Conservation (phyloP, 2,888 invertebrate genomes). For the Mamestra brassicae region DNA sequence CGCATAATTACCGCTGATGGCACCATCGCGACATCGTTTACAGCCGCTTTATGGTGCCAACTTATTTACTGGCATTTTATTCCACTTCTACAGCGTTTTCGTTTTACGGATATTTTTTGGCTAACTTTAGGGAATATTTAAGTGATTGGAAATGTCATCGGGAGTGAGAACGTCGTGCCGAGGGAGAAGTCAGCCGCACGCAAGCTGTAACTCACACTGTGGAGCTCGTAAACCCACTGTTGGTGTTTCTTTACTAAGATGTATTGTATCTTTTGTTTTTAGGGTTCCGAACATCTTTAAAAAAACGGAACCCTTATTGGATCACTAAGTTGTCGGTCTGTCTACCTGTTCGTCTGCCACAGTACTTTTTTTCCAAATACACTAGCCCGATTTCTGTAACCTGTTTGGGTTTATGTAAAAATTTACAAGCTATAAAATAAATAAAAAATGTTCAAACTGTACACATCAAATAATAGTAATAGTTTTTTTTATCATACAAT, state of each 20-base stretch:
- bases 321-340: too few relatives aligned
- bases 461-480: too few relatives aligned
- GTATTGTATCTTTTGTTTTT: conserved; percentile 22
- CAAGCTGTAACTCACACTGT: conserved; percentile 35
- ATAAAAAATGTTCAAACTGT: too few relatives aligned
- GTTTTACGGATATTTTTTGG: conserved; percentile 40
- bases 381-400: too few relatives aligned
- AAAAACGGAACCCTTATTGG: too few relatives aligned
- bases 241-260: conserved; percentile 5
- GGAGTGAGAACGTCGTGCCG: conserved; percentile 11
- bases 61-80: conserved; percentile 49
- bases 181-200: conserved; percentile 34
- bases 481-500: too few relatives aligned
- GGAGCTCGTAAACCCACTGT: conserved; percentile 13
- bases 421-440: too few relatives aligned
- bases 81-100: conserved; percentile 43
- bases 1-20: conserved; percentile 53
- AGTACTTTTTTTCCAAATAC: too few relatives aligned
- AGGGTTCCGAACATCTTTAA: too few relatives aligned
- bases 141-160: conserved; percentile 51
- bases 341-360: too few relatives aligned
- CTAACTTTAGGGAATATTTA: conserved; percentile 41
- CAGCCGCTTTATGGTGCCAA: conserved; percentile 44
- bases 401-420: too few relatives aligned
- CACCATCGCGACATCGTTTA: conserved; percentile 44